Percentiles rank a stretch among this genome's conserved stretches.
These are phyloP conservation scores for Oegoconia quadripuncta DNA, from an alignment of 2,888 invertebrate species.

Conservation along the genomic window DNA sequence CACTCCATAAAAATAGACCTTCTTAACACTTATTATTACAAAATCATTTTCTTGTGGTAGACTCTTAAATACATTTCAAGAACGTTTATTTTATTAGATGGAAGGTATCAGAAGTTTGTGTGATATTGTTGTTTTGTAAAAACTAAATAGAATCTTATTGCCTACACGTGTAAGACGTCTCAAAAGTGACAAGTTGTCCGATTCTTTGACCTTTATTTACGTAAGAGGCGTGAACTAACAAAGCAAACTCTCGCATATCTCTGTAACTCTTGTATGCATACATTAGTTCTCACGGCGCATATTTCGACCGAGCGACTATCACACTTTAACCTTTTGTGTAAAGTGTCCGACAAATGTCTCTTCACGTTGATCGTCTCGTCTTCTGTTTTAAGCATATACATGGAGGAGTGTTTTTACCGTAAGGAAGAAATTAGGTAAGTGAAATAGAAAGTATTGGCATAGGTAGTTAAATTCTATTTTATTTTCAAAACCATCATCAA, in stretches of 20 bases:
- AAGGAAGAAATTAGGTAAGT: too few species aligned
- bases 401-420: too few species aligned
- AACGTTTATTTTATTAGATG: neutral
- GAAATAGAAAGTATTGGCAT: too few species aligned
- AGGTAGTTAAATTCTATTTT: too few species aligned
- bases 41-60: conserved; percentile 2
- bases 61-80: neutral
- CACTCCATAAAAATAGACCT: too few species aligned
- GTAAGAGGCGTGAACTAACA: conserved; percentile 57
- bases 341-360: conserved; percentile 47
- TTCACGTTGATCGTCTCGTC: conserved; percentile 23
- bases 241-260: conserved; percentile 44
- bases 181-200: conserved; percentile 14
- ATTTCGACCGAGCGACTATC: conserved; percentile 25
- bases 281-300: conserved; percentile 61
- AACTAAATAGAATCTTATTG: conserved; percentile 3
- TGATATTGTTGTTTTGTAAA: neutral
- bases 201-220: conserved; percentile 56
- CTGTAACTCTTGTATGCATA: conserved; percentile 44
- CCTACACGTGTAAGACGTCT: conserved; percentile 2
- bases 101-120: conserved; percentile 5
- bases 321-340: conserved; percentile 46
- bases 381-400: too few species aligned
- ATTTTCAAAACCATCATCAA: too few species aligned
- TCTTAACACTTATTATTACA: conserved; percentile 27